These are phyloP conservation scores for Anoplius nigerrimus DNA, from an alignment of 2,888 invertebrate genomes.

Conservation along the genomic window DNA sequence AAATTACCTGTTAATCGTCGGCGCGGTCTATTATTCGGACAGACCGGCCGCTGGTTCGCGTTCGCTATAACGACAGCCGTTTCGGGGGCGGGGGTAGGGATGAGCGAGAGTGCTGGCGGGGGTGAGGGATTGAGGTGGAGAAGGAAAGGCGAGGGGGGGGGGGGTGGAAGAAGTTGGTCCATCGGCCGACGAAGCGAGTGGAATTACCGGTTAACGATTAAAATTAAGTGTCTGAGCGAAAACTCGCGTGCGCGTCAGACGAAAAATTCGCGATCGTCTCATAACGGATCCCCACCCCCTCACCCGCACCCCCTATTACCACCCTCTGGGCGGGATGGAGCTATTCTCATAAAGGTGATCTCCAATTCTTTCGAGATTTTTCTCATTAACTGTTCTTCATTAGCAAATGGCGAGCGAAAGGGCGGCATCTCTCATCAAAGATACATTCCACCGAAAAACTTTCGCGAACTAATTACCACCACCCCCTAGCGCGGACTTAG, in stretches of 20 bases:
- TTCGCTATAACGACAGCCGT: not conserved
- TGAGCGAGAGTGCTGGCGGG: not conserved
- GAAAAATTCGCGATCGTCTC: conserved; percentile 6
- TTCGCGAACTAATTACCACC: conserved; percentile 46
- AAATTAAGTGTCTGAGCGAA: no score
- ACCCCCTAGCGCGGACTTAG: conserved; percentile 12
- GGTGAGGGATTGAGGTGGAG: not conserved
- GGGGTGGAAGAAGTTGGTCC: no score
- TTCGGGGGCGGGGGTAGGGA: not conserved
- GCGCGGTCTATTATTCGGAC: not conserved
- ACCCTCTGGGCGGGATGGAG: conserved; percentile 1
- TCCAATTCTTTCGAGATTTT: conserved; percentile 47
- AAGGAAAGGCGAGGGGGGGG: no score
- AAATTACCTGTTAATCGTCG: not conserved
- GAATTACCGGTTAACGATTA: no score
- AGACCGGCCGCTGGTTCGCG: not conserved
- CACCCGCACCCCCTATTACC: conserved; percentile 2
- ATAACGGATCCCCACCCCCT: conserved; percentile 21
- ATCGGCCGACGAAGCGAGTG: no score
- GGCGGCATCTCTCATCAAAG: conserved; percentile 41
- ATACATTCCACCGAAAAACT: conserved; percentile 46
- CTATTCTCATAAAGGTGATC: conserved; percentile 39
- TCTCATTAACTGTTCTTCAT: conserved; percentile 49
- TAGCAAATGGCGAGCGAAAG: conserved; percentile 45
- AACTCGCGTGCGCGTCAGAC: conserved; percentile 39